Evolutionary conservation across 2,888 invertebrate species (phyloP).

Genomic region (Drosophila prostipennis): DNA sequence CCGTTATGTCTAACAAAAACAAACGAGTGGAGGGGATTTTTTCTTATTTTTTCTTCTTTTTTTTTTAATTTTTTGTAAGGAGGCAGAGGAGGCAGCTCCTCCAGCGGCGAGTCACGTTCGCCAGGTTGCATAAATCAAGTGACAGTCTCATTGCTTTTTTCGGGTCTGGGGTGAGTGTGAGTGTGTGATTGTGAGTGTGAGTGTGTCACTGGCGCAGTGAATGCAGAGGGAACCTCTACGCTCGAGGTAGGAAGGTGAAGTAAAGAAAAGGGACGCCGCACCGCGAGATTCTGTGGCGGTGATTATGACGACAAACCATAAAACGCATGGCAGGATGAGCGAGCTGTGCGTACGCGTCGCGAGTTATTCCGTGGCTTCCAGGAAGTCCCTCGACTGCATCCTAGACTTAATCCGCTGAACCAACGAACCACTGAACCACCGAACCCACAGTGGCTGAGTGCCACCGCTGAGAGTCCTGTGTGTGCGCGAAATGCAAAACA

Average conservation of each 20-base stretch:
- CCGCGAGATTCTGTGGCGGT: constrained; percentile 49
- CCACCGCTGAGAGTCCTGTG: constrained; percentile 35
- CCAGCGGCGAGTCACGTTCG: constrained; percentile 43
- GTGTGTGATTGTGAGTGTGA: constrained; percentile 56
- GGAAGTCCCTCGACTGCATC: constrained; percentile 48
- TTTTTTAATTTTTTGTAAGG: neutral
- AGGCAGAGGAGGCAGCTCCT: neutral
- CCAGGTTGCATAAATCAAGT: constrained; percentile 60
- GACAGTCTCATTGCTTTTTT: constrained; percentile 39
- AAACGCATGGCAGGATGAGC: constrained; percentile 64
- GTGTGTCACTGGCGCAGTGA: constrained; percentile 62
- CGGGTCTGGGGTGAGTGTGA: constrained; percentile 28
- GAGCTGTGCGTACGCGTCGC: constrained; percentile 51
- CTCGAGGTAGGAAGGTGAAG: neutral
- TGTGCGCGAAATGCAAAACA: constrained; percentile 65
- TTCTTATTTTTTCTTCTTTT: neutral
- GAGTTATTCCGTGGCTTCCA: constrained; percentile 63
- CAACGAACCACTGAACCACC: constrained; percentile 10
- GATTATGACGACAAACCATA: constrained; percentile 78
- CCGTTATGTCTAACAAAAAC: constrained; percentile 35
- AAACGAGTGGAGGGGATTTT: neutral
- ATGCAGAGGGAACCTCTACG: neutral
- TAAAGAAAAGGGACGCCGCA: neutral
- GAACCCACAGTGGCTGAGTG: constrained; percentile 5
- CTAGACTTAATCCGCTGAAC: constrained; percentile 71